phyloP scores from a whole-genome alignment of 2,888 invertebrate species.

The Drosophila sordidula region DNA sequence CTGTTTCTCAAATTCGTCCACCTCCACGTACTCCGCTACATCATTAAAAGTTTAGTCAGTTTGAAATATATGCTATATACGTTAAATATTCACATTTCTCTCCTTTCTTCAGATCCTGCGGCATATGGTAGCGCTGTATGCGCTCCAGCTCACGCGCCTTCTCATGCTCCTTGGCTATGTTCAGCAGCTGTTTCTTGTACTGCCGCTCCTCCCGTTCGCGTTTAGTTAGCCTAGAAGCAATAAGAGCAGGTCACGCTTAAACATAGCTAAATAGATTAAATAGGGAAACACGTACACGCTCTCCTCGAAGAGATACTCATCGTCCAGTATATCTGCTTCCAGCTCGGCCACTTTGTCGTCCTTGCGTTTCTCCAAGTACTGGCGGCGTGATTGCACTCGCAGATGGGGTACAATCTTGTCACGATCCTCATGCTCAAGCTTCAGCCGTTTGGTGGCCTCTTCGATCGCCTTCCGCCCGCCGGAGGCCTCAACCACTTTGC shows the following conservation, averaged over 20 bases:
- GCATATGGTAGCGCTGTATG: constrained; percentile 97
- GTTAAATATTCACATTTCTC: constrained; percentile 86
- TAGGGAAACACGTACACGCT: constrained; percentile 88
- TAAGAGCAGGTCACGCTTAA: background rate
- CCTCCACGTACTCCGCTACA: constrained; percentile 91
- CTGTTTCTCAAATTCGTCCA: constrained; percentile 93
- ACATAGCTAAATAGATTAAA: no score
- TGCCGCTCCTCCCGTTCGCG: constrained; percentile 93
- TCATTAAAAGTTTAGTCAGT: background rate
- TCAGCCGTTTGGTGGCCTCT: constrained; percentile 96
- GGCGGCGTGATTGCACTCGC: constrained; percentile 94
- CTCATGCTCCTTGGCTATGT: constrained; percentile 97
- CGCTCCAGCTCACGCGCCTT: constrained; percentile 96
- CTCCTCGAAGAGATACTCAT: constrained; percentile 97
- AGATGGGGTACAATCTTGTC: constrained; percentile 95
- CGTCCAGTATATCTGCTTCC: constrained; percentile 97
- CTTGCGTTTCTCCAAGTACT: constrained; percentile 97
- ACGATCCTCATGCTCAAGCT: constrained; percentile 93
- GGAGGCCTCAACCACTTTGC: constrained; percentile 89
- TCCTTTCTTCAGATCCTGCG: constrained; percentile 92
- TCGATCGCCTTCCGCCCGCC: constrained; percentile 90
- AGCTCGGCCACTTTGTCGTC: constrained; percentile 98
- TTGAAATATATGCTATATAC: background rate
- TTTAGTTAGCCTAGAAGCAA: constrained; percentile 90
- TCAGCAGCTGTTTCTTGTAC: constrained; percentile 95